These are phyloP conservation scores for Holcopasites calliopsidis DNA, from an alignment of 1,140 invertebrate genomes.

Conservation along the genomic window DNA sequence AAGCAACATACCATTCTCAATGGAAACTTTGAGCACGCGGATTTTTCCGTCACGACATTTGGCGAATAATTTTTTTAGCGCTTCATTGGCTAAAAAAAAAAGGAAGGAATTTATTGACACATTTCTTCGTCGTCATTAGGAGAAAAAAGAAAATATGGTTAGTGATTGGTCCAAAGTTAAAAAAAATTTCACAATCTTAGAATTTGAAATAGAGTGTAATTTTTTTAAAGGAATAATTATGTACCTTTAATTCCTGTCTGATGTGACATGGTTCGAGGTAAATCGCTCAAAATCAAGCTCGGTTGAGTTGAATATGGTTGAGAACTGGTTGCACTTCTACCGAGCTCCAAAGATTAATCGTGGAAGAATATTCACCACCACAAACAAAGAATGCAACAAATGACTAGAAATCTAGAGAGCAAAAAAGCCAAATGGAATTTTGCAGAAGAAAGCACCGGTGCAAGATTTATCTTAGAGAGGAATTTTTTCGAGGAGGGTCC, in stretches of 20 bases:
- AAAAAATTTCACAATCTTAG: background rate
- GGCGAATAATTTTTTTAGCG: slow-evolving; percentile 89
- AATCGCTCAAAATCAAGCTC: background rate
- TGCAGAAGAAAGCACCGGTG: background rate
- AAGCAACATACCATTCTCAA: slow-evolving; percentile 87
- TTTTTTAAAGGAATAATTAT: slow-evolving; percentile 14
- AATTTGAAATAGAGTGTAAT: background rate
- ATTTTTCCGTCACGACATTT: slow-evolving; percentile 91
- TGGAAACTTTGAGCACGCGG: slow-evolving; percentile 90
- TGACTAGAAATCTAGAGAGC: background rate
- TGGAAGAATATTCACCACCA: background rate
- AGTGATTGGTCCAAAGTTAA: slow-evolving; percentile 9
- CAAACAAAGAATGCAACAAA: slow-evolving; percentile 15
- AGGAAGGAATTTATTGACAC: background rate
- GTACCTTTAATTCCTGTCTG: slow-evolving; percentile 89
- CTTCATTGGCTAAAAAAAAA: slow-evolving; percentile 87
- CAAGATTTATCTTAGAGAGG: background rate
- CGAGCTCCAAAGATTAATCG: background rate
- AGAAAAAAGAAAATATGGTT: slow-evolving; percentile 78
- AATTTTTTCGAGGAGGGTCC: background rate
- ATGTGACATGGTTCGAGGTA: slow-evolving; percentile 84
- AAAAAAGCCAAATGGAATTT: slow-evolving; percentile 17
- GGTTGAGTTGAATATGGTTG: background rate
- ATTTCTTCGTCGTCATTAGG: background rate
- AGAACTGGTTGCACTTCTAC: background rate